phyloP scores from a whole-genome alignment of 92 coral and sea anemone genomes.

The Phenganax subtilis region DNA sequence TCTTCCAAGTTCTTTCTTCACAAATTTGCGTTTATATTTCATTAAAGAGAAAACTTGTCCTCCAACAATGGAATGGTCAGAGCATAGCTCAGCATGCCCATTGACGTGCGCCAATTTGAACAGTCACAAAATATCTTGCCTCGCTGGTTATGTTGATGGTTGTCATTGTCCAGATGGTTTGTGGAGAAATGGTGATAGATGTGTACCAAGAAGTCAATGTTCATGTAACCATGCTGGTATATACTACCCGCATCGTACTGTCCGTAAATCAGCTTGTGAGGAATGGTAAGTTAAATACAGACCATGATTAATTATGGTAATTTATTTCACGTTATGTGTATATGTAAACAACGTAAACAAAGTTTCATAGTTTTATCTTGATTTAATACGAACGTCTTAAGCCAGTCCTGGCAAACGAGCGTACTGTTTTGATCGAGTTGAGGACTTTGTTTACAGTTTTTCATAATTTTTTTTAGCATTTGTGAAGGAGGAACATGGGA shows the following conservation, averaged over 20 bases:
- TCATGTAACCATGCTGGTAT: constrained; percentile 65
- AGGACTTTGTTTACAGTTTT: background rate
- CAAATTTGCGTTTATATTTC: background rate
- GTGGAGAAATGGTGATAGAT: constrained; percentile 66
- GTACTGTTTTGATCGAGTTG: too few species aligned
- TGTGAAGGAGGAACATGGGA: constrained; percentile 88
- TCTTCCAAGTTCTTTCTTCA: too few species aligned
- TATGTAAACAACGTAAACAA: too few species aligned
- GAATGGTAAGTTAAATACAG: constrained; percentile 64
- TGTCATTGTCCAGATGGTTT: constrained; percentile 77
- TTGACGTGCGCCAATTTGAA: constrained; percentile 70
- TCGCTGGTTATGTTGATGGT: constrained; percentile 74
- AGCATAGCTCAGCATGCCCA: constrained; percentile 79
- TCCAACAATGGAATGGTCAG: constrained; percentile 52
- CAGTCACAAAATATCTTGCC: constrained; percentile 63
- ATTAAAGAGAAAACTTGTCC: constrained; percentile 64
- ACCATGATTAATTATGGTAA: too few species aligned
- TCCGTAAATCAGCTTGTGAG: constrained; percentile 58
- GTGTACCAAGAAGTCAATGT: constrained; percentile 67
- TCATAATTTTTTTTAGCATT: constrained; percentile 42
- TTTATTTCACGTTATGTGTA: too few species aligned
- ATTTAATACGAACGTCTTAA: too few species aligned
- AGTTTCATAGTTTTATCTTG: too few species aligned
- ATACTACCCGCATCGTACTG: constrained; percentile 54
- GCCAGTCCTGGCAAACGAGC: too few species aligned